phyloP scores from a whole-genome alignment of 2,797 vertebrate genomes.

The Danio tinwini region DNA sequence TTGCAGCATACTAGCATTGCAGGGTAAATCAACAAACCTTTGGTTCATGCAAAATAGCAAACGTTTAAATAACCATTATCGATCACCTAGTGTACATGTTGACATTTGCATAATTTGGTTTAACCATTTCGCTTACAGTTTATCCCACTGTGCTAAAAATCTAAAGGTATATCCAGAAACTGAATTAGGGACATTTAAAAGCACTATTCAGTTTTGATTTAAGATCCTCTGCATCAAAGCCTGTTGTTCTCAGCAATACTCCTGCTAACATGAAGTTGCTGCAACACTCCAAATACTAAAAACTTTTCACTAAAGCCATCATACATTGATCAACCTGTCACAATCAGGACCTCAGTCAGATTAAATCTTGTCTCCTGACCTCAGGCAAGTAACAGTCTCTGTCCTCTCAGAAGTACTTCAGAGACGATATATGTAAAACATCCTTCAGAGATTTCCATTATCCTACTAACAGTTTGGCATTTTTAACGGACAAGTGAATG shows the following conservation, averaged over 20 bases:
- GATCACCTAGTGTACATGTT: constrained; percentile 54
- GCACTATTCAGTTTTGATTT: constrained; percentile 13
- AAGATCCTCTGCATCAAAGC: not conserved
- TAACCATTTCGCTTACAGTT: constrained; percentile 5
- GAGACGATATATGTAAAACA: not conserved
- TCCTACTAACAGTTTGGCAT: not conserved
- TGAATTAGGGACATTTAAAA: constrained; percentile 53
- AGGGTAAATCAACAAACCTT: constrained; percentile 67
- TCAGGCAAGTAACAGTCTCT: not conserved
- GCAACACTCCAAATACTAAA: not conserved
- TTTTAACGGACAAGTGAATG: constrained; percentile 52
- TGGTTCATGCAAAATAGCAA: constrained; percentile 67
- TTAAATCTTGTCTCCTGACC: not conserved
- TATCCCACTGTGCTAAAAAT: constrained; percentile 62
- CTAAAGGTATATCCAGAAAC: constrained; percentile 34
- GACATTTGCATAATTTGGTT: not conserved
- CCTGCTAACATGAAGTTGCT: not conserved
- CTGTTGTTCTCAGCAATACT: not conserved
- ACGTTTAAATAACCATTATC: constrained; percentile 64
- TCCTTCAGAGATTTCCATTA: not conserved
- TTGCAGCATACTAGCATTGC: constrained; percentile 69
- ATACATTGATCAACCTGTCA: not conserved
- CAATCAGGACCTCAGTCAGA: not conserved
- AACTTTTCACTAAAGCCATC: not conserved
- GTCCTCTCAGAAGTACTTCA: constrained; percentile 6